Conservation (phyloP, 1,140 invertebrate genomes). For the Ganaspis sp. region DNA sequence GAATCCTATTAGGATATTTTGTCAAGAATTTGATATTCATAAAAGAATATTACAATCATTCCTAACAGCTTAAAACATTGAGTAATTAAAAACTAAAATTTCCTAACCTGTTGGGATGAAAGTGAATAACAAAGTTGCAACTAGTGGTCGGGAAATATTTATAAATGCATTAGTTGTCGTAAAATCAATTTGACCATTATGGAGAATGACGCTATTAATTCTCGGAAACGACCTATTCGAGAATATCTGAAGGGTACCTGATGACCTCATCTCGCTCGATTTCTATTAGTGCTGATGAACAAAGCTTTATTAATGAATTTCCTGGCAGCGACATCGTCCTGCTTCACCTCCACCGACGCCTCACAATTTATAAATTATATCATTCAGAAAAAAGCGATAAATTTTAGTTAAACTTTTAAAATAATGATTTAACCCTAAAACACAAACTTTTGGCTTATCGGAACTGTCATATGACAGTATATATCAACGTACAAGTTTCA, state of each 20-base stretch:
- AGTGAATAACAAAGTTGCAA: not conserved
- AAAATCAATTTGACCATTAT: slow-evolving; percentile 10
- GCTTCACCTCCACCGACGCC: not conserved
- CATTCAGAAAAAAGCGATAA: not conserved
- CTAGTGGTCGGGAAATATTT: not conserved
- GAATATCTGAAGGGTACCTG: slow-evolving; percentile 5
- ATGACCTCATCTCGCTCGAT: slow-evolving; percentile 6
- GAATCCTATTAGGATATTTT: too few relatives aligned
- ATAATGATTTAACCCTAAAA: not conserved
- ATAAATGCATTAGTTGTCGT: not conserved
- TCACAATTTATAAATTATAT: not conserved
- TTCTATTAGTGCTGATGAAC: slow-evolving; percentile 13
- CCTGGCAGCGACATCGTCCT: not conserved
- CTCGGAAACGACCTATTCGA: slow-evolving; percentile 2
- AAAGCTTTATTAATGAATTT: slow-evolving; percentile 14
- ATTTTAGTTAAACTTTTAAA: not conserved
- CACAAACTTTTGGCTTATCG: not conserved
- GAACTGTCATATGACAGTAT: not conserved
- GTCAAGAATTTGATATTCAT: too few relatives aligned
- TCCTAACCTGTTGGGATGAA: not conserved
- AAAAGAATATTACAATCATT: too few relatives aligned
- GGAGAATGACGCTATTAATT: slow-evolving; percentile 3
- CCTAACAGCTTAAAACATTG: not conserved
- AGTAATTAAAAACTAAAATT: not conserved
- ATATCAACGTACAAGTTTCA: not conserved